Conservation (phyloP, 2,113 vertebrate species). For the Dolichallabes microphthalmus region DNA sequence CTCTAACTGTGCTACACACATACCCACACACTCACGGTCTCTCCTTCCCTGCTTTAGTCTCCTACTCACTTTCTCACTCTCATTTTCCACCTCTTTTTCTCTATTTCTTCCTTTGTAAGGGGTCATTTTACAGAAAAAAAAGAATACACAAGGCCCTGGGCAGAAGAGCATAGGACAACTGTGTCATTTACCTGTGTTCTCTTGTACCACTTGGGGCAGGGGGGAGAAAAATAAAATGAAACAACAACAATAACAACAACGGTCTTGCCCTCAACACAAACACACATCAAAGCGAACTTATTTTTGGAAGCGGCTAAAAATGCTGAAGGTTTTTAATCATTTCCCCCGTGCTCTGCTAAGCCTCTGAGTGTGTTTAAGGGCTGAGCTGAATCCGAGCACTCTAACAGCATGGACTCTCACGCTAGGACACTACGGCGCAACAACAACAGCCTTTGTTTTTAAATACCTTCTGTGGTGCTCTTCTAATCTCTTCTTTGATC, state of each 20-base stretch:
- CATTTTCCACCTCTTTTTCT: background rate
- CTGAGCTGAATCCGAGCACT: slow-evolving; percentile 25
- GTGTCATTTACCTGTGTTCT: slow-evolving; percentile 75
- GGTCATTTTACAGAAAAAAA: slow-evolving; percentile 60
- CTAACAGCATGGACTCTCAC: slow-evolving; percentile 15
- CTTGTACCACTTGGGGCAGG: slow-evolving; percentile 43
- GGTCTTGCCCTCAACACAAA: slow-evolving; percentile 69
- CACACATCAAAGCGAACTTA: slow-evolving; percentile 72
- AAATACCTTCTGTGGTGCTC: slow-evolving; percentile 21
- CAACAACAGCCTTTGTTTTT: slow-evolving; percentile 34
- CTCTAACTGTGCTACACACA: slow-evolving; percentile 41
- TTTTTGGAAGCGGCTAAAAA: slow-evolving; percentile 68
- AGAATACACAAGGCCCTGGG: slow-evolving; percentile 67
- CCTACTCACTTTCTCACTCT: background rate
- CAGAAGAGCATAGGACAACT: slow-evolving; percentile 75
- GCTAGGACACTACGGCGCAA: slow-evolving; percentile 17
- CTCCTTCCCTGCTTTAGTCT: background rate
- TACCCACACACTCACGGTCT: slow-evolving; percentile 23
- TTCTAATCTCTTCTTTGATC: slow-evolving; percentile 45
- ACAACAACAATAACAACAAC: background rate
- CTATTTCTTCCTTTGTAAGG: slow-evolving; percentile 62
- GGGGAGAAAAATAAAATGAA: slow-evolving; percentile 10
- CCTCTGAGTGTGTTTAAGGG: slow-evolving; percentile 24
- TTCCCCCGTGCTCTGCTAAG: slow-evolving; percentile 66
- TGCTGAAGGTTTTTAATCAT: slow-evolving; percentile 65